These are phyloP conservation scores for Amphipyra berbera DNA, from an alignment of 2,888 invertebrate species.

Conservation along the genomic window DNA sequence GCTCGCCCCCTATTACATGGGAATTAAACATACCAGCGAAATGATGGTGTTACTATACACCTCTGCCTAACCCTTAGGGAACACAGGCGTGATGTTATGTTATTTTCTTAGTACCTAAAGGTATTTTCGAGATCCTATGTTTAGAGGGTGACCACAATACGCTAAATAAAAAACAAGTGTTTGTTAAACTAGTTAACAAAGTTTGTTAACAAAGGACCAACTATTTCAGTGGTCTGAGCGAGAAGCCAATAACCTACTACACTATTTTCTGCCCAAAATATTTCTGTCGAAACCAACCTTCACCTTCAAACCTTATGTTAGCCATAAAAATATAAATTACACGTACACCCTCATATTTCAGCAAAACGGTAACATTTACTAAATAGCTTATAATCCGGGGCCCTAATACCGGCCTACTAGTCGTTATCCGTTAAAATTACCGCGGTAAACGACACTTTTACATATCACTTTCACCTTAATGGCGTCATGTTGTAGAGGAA, in stretches of 20 bases:
- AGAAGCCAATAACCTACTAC: neutral
- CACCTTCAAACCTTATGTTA: neutral
- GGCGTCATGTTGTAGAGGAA: neutral
- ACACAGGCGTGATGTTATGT: too few species aligned
- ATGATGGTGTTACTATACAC: too few species aligned
- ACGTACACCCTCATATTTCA: constrained; percentile 25
- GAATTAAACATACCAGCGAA: too few species aligned
- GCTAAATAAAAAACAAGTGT: too few species aligned
- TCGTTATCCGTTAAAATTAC: constrained; percentile 42
- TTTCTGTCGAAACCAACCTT: neutral
- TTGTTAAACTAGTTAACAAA: too few species aligned
- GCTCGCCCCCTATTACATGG: too few species aligned
- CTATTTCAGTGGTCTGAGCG: too few species aligned
- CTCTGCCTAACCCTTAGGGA: too few species aligned
- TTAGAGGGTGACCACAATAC: too few species aligned
- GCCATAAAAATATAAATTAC: constrained; percentile 8
- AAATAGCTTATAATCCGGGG: constrained; percentile 32
- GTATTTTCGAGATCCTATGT: too few species aligned
- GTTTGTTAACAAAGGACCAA: too few species aligned
- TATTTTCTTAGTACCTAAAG: too few species aligned
- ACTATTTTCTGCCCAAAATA: neutral
- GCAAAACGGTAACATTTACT: constrained; percentile 30
- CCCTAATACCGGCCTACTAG: constrained; percentile 22
- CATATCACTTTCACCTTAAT: constrained; percentile 5
- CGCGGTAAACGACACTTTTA: constrained; percentile 32